Percentiles rank a stretch among this genome's conserved stretches.
Evolutionary conservation across 2,113 vertebrate genomes (phyloP).

Genomic region (Neotragus pygmaeus): DNA sequence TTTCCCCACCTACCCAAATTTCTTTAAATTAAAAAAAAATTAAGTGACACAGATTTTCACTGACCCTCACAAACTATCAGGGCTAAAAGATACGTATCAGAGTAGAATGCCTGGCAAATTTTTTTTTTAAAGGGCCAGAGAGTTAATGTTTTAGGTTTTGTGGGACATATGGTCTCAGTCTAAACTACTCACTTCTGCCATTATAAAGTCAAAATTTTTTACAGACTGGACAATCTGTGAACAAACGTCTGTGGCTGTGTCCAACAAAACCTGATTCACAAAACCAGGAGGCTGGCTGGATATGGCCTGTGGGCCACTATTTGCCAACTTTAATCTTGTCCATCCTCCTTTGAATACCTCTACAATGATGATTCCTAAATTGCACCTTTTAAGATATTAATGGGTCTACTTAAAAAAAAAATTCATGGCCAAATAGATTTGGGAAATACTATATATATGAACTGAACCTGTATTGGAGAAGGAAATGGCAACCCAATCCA

Average conservation of each 20-base stretch:
- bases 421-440: background rate
- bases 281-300: background rate
- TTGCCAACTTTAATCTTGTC: background rate
- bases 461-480: no score
- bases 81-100: background rate
- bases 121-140: background rate
- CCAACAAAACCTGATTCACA: background rate
- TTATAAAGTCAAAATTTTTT: background rate
- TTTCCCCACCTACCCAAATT: background rate
- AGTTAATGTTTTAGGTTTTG: background rate
- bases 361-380: background rate
- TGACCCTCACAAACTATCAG: background rate
- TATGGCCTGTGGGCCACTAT: background rate
- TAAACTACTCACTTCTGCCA: background rate
- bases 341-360: background rate
- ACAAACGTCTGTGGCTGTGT: background rate
- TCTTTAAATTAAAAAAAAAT: background rate
- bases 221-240: background rate
- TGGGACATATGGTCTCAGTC: background rate
- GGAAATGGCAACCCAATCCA: no score
- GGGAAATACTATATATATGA: background rate
- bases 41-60: background rate
- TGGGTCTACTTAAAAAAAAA: background rate
- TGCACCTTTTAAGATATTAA: background rate
- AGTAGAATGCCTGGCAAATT: background rate